A percentile compares a stretch with the other conserved stretches of the same genome.
These are phyloP conservation scores for Helarctos malayanus DNA, from an alignment of 2,797 vertebrate genomes.

Conservation along the genomic window DNA sequence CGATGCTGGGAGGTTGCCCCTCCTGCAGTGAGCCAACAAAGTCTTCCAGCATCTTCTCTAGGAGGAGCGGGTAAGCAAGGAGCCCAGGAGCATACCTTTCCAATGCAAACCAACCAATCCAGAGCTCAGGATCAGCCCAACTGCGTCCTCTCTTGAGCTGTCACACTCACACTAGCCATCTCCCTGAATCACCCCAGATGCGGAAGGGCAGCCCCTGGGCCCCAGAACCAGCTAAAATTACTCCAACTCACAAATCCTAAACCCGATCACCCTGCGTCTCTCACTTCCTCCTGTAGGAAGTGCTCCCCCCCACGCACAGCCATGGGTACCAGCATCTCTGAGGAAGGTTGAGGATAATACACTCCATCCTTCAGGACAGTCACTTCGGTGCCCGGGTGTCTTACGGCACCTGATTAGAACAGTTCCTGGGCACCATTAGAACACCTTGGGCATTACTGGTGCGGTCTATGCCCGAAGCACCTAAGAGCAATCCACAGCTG, in stretches of 20 bases:
- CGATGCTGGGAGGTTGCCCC: background rate
- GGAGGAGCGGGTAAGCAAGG: background rate
- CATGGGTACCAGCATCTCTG: background rate
- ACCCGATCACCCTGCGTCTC: background rate
- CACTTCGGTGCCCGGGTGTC: rapidly evolving
- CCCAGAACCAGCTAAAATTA: no score
- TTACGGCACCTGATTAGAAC: background rate
- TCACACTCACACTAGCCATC: background rate
- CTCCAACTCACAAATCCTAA: no score
- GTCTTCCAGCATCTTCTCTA: background rate
- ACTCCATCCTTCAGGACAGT: background rate
- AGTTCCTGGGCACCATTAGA: background rate
- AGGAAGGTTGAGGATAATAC: background rate
- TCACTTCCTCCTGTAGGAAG: no score
- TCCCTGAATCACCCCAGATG: no score
- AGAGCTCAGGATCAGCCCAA: background rate
- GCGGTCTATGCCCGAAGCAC: background rate
- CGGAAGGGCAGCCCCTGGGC: rapidly evolving
- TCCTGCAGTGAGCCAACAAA: background rate
- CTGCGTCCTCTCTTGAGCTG: no score
- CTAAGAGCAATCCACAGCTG: rapidly evolving
- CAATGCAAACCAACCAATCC: background rate
- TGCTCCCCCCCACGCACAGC: no score
- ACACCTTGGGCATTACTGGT: no score
- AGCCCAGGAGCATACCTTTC: background rate